A percentile compares a stretch with the other conserved stretches of the same genome.
These are phyloP conservation scores for Turnix velox DNA, from an alignment of 2,113 vertebrate genomes.

Conservation along the genomic window DNA sequence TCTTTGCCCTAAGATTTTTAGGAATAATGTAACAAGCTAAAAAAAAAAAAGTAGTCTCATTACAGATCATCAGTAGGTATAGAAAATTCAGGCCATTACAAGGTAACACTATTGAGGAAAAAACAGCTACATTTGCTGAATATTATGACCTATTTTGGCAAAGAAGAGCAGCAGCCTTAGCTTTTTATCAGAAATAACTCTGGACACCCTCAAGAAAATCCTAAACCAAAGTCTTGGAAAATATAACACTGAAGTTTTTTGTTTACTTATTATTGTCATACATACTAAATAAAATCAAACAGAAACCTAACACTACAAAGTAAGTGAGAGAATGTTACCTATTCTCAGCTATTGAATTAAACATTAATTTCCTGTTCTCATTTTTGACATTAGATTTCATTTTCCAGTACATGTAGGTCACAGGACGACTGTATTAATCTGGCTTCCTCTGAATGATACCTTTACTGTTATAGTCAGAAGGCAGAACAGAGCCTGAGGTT, in stretches of 20 bases:
- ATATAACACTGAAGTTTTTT: not conserved
- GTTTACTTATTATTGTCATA: not conserved
- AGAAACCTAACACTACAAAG: not conserved
- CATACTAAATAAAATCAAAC: not conserved
- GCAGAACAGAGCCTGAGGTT: not conserved
- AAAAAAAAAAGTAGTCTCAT: not conserved
- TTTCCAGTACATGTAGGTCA: not conserved
- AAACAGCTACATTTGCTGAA: not conserved
- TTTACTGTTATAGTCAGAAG: not conserved
- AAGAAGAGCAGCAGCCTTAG: not conserved
- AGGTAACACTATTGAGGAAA: not conserved
- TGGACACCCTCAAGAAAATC: not conserved
- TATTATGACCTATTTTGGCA: not conserved
- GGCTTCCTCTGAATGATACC: not conserved
- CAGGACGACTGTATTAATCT: not conserved
- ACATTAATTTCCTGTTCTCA: not conserved
- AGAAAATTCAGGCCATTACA: not conserved
- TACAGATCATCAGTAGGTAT: not conserved
- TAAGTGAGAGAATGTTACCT: not conserved
- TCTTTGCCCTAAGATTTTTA: not conserved
- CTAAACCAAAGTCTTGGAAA: not conserved
- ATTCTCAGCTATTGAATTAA: not conserved
- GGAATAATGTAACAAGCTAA: not conserved
- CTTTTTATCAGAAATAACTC: not conserved
- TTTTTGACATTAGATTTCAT: not conserved